A percentile compares a stretch with the other conserved stretches of the same genome.
phyloP scores from a whole-genome alignment of 2,888 invertebrate genomes.

The Trissolcus japonicus region DNA sequence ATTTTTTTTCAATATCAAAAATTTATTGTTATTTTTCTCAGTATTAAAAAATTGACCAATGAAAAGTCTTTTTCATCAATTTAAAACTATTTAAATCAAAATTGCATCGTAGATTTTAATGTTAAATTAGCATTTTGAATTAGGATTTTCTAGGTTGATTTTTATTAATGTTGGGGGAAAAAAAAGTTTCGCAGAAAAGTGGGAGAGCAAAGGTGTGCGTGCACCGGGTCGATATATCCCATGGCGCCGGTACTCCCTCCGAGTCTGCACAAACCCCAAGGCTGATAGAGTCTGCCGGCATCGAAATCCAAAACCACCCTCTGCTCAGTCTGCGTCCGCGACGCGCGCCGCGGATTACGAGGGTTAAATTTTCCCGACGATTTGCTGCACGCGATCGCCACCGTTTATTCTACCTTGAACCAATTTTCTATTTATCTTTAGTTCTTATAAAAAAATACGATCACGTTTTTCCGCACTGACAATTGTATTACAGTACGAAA shows the following conservation, averaged over 20 bases:
- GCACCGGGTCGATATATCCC: slow-evolving; percentile 44
- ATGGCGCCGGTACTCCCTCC: slow-evolving; percentile 46
- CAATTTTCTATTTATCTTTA: slow-evolving; percentile 8
- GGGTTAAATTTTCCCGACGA: slow-evolving; percentile 5
- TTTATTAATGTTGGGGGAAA: slow-evolving; percentile 15
- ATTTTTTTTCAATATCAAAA: too few species aligned
- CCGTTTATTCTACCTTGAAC: slow-evolving; percentile 18
- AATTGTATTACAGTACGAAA: background rate
- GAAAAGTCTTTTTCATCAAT: too few species aligned
- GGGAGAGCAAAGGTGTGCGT: slow-evolving; percentile 20
- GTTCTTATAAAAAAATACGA: background rate
- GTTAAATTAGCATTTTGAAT: too few species aligned
- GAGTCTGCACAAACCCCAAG: slow-evolving; percentile 30
- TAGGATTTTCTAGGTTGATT: too few species aligned
- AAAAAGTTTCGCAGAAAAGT: slow-evolving; percentile 2
- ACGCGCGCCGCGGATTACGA: slow-evolving; percentile 26
- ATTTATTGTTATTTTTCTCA: too few species aligned
- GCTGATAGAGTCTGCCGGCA: slow-evolving; percentile 42
- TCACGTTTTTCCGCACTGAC: too few species aligned
- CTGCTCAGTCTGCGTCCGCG: slow-evolving; percentile 42
- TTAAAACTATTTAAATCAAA: too few species aligned
- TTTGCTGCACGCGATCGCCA: slow-evolving; percentile 13
- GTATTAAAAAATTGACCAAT: too few species aligned
- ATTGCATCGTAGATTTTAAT: too few species aligned
- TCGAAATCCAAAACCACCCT: slow-evolving; percentile 49